Evolutionary conservation across 2,113 vertebrate species (phyloP).

Genomic region (Vicugna pacos): DNA sequence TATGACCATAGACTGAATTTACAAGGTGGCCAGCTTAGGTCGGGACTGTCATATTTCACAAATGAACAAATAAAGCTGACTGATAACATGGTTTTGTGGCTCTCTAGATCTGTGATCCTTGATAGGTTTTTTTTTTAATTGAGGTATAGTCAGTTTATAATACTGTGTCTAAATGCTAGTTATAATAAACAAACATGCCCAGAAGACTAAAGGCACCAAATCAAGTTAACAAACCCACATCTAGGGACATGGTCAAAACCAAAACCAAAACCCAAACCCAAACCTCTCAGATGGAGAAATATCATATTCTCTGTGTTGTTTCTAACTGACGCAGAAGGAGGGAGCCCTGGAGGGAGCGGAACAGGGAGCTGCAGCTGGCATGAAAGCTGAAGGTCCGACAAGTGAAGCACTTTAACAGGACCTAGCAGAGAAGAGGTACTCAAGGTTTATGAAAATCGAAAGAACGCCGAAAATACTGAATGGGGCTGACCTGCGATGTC

Average conservation of each 20-base stretch:
- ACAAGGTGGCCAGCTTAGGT: neutral
- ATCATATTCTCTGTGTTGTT: neutral
- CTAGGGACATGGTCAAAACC: neutral
- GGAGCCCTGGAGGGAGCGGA: neutral
- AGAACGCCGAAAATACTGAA: neutral
- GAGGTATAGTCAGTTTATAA: neutral
- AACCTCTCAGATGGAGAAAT: neutral
- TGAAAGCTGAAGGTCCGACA: neutral
- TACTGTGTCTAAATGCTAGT: neutral
- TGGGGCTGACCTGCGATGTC: neutral
- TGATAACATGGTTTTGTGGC: neutral
- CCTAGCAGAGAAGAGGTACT: neutral
- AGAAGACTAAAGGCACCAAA: neutral
- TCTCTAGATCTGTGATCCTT: neutral
- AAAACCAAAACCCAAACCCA: neutral
- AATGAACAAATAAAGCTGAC: neutral
- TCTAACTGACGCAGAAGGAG: neutral
- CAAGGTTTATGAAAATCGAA: neutral
- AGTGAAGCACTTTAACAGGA: neutral
- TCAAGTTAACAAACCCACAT: neutral
- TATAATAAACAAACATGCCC: neutral
- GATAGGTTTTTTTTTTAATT: neutral
- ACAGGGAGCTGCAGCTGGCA: neutral
- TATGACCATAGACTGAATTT: neutral
- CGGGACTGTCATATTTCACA: neutral